Percentiles rank a stretch among this genome's conserved stretches.
phyloP scores from a whole-genome alignment of 92 coral and sea anemone genomes.

The Zoanthus sociatus region DNA sequence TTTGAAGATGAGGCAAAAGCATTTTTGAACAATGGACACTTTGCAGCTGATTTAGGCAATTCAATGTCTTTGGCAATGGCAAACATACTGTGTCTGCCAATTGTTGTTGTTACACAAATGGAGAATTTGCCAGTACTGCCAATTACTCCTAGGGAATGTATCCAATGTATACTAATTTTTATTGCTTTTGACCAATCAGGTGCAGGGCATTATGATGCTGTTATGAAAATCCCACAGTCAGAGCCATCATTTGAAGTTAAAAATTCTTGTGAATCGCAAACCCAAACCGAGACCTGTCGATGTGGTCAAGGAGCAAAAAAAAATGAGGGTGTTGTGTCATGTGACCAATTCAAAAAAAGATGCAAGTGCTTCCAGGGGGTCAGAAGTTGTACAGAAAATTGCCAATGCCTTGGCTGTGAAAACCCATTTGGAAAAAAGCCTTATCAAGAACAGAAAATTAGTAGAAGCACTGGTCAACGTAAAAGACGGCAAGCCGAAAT shows the following conservation, averaged over 20 bases:
- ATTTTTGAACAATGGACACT: slow-evolving; percentile 69
- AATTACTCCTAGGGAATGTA: slow-evolving; percentile 59
- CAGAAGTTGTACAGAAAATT: slow-evolving; percentile 59
- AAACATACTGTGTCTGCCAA: slow-evolving; percentile 63
- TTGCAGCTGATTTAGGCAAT: too few relatives aligned
- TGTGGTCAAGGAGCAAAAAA: slow-evolving; percentile 67
- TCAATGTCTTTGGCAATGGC: slow-evolving; percentile 76
- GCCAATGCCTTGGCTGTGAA: slow-evolving; percentile 54
- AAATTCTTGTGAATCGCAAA: neutral
- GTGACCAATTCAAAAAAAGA: slow-evolving; percentile 56
- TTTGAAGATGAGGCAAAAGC: slow-evolving; percentile 53
- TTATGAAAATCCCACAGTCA: slow-evolving; percentile 7
- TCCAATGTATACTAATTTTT: slow-evolving; percentile 62
- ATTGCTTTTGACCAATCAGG: slow-evolving; percentile 74
- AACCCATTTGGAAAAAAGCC: slow-evolving; percentile 47
- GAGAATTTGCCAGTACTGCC: slow-evolving; percentile 65
- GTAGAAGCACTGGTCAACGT: too few relatives aligned
- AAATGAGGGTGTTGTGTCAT: slow-evolving; percentile 40
- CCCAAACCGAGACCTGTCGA: slow-evolving; percentile 25
- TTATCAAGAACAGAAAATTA: too few relatives aligned
- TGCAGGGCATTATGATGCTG: slow-evolving; percentile 70
- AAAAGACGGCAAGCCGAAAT: too few relatives aligned
- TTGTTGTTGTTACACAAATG: slow-evolving; percentile 61
- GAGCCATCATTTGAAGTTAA: slow-evolving; percentile 9
- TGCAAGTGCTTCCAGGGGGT: too few relatives aligned